Evolutionary conservation across 2,113 vertebrate genomes (phyloP).

Genomic region (Gymnarchus niloticus): DNA sequence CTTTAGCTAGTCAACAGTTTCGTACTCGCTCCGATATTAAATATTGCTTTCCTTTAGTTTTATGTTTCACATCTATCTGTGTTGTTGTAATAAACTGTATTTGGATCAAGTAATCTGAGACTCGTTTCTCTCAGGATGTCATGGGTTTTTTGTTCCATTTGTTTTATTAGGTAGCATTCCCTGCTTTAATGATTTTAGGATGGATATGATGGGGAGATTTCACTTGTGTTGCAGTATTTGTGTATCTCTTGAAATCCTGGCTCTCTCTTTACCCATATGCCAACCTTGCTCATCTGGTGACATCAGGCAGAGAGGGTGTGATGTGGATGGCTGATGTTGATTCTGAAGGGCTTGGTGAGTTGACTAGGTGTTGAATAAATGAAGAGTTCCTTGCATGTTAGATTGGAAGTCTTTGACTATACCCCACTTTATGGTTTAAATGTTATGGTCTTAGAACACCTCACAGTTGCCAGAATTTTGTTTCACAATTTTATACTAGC

Average conservation of each 20-base stretch:
- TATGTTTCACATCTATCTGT: too few species aligned
- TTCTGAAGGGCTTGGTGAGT: constrained; percentile 11
- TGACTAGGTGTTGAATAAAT: neutral
- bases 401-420: too few species aligned
- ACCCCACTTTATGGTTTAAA: too few species aligned
- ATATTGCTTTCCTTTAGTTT: neutral
- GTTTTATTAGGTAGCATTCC: too few species aligned
- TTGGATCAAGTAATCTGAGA: too few species aligned
- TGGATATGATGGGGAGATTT: neutral
- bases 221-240: neutral
- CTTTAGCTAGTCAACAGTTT: neutral
- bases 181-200: neutral
- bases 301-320: constrained; percentile 15
- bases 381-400: too few species aligned
- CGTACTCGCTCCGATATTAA: neutral
- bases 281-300: constrained; percentile 12
- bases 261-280: neutral
- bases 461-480: too few species aligned
- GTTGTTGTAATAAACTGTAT: too few species aligned
- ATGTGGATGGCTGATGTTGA: constrained; percentile 10
- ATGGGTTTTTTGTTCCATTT: too few species aligned
- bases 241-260: constrained; percentile 4
- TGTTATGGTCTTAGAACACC: too few species aligned
- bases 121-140: too few species aligned
- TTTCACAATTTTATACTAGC: too few species aligned